Conservation (phyloP, 2,797 vertebrate species). For the Ataeniobius toweri region DNA sequence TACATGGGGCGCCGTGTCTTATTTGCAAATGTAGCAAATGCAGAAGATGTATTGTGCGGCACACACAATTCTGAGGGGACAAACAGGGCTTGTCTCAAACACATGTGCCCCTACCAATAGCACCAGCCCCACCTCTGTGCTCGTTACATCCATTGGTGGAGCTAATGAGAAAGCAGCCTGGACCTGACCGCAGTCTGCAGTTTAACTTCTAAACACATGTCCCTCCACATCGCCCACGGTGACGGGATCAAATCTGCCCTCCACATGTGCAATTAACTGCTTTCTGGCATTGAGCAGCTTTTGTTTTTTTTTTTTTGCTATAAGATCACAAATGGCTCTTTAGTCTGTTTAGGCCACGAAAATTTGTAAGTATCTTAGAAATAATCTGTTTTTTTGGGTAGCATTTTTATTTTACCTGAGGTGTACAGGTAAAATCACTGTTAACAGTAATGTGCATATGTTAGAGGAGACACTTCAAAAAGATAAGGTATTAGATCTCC, state of each 20-base stretch:
- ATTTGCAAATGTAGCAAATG: neutral
- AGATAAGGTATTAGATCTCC: slow-evolving; percentile 38
- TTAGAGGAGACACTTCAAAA: slow-evolving; percentile 27
- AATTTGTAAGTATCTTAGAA: slow-evolving; percentile 44
- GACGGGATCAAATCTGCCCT: slow-evolving; percentile 74
- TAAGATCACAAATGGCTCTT: slow-evolving; percentile 67
- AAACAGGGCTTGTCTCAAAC: slow-evolving; percentile 43
- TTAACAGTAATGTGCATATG: slow-evolving; percentile 7
- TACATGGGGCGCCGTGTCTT: neutral
- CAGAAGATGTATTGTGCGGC: slow-evolving; percentile 45
- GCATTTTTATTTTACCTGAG: slow-evolving; percentile 31
- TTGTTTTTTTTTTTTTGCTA: slow-evolving; percentile 62
- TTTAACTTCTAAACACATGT: slow-evolving; percentile 76
- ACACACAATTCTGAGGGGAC: slow-evolving; percentile 19
- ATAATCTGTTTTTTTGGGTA: slow-evolving; percentile 31
- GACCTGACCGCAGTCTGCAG: slow-evolving; percentile 72
- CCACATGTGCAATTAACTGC: slow-evolving; percentile 81
- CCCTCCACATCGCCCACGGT: slow-evolving; percentile 74
- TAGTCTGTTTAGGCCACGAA: slow-evolving; percentile 34
- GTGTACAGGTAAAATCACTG: slow-evolving; percentile 35
- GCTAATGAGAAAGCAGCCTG: slow-evolving; percentile 75
- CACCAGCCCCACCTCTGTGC: slow-evolving; percentile 43
- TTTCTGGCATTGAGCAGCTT: slow-evolving; percentile 59
- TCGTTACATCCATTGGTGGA: slow-evolving; percentile 69
- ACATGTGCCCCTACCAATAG: slow-evolving; percentile 41